These are phyloP conservation scores for Cheumatopsyche charites DNA, from an alignment of 1,140 invertebrate genomes.

Conservation along the genomic window DNA sequence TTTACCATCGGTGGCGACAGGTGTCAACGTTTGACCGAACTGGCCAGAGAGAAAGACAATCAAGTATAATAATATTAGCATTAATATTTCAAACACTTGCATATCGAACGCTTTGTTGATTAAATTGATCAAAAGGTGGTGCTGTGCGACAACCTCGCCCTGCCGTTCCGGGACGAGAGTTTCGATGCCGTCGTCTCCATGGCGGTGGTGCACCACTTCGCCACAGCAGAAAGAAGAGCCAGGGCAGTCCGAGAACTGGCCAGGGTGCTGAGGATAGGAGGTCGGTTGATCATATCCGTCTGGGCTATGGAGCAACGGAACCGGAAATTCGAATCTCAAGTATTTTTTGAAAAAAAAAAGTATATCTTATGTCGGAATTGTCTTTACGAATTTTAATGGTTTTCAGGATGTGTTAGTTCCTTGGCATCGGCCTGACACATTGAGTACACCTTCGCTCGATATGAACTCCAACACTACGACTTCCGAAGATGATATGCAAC, in stretches of 20 bases:
- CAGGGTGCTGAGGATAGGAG: constrained; percentile 87
- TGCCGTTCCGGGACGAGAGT: constrained; percentile 90
- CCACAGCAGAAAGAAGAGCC: constrained; percentile 87
- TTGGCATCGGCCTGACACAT: constrained; percentile 79
- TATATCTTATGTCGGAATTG: background rate
- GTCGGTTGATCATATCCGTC: constrained; percentile 90
- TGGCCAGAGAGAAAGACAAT: constrained; percentile 78
- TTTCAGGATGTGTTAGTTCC: constrained; percentile 92
- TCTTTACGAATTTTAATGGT: constrained; percentile 22
- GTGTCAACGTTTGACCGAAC: constrained; percentile 78
- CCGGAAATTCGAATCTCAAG: constrained; percentile 72
- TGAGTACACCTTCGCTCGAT: constrained; percentile 70
- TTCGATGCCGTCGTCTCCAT: constrained; percentile 95
- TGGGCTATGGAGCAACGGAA: constrained; percentile 97
- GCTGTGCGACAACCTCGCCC: constrained; percentile 84
- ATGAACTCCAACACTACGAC: constrained; percentile 66
- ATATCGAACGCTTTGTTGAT: too few species aligned
- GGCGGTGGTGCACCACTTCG: constrained; percentile 94
- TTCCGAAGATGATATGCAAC: constrained; percentile 62
- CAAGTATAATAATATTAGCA: constrained; percentile 66
- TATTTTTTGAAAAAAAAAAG: constrained; percentile 49
- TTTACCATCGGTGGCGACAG: constrained; percentile 88
- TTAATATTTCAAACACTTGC: too few species aligned
- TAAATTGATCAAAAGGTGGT: constrained; percentile 68
- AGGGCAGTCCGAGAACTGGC: constrained; percentile 86